These are phyloP conservation scores for Cepaea nemoralis DNA, from an alignment of 1,140 invertebrate genomes.

Conservation along the genomic window DNA sequence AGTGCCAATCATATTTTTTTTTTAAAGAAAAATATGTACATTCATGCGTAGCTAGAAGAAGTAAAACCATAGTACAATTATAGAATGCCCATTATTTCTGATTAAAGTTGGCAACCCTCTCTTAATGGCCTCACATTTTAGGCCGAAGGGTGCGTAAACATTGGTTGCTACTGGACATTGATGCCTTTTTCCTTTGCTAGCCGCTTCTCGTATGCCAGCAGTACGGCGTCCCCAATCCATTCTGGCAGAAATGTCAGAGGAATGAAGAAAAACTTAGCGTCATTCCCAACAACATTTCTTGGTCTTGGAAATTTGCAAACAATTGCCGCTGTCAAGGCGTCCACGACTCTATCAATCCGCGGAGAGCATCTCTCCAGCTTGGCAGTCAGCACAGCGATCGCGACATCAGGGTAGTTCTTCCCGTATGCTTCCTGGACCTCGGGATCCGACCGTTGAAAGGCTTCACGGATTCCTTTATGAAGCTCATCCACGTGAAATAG, in stretches of 20 bases:
- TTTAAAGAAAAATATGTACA: too few species aligned
- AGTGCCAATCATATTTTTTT: too few species aligned
- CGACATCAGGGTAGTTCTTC: neutral
- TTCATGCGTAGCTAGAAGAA: too few species aligned
- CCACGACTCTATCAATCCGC: neutral
- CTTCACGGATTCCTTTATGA: neutral
- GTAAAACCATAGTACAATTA: too few species aligned
- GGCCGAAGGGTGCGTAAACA: too few species aligned
- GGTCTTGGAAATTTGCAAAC: neutral
- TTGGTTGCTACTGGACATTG: neutral
- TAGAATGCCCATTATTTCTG: too few species aligned
- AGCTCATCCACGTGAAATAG: neutral
- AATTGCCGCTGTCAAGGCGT: neutral
- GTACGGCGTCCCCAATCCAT: neutral
- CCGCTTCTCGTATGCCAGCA: neutral
- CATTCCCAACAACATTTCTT: conserved; percentile 15
- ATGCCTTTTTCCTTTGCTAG: neutral
- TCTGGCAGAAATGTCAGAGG: neutral
- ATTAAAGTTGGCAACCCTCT: too few species aligned
- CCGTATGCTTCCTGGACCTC: neutral
- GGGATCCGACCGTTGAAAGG: neutral
- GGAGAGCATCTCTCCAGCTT: neutral
- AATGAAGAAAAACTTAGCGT: conserved; percentile 16
- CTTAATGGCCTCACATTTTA: too few species aligned
- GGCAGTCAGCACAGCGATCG: neutral